A percentile compares a stretch with the other conserved stretches of the same genome.
These are phyloP conservation scores for Beris morrisii DNA, from an alignment of 2,888 invertebrate species.

Conservation along the genomic window DNA sequence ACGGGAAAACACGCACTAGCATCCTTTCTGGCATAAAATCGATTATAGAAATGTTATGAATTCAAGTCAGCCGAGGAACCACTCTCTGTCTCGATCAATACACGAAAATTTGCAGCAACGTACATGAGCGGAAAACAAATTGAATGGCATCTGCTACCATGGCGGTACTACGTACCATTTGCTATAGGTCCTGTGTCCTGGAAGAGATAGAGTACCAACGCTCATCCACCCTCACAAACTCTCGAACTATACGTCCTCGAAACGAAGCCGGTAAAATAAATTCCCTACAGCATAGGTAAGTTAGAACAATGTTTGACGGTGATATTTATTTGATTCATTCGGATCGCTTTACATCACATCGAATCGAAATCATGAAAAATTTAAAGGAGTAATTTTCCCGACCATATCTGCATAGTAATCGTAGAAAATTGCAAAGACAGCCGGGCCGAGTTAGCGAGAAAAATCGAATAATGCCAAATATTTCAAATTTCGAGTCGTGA, in stretches of 20 bases:
- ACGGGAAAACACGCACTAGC: too few relatives aligned
- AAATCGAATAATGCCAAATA: too few relatives aligned
- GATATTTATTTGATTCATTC: constrained; percentile 5
- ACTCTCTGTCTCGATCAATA: constrained; percentile 12
- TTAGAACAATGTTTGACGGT: too few relatives aligned
- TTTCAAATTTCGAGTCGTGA: background rate
- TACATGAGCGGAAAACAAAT: constrained; percentile 27
- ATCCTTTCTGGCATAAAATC: constrained; percentile 3
- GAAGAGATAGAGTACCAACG: background rate
- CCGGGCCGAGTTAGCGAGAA: too few relatives aligned
- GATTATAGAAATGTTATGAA: constrained; percentile 22
- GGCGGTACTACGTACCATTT: background rate
- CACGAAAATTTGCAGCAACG: constrained; percentile 11
- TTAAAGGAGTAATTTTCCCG: background rate
- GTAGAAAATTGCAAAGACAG: too few relatives aligned
- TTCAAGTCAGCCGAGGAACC: constrained; percentile 7
- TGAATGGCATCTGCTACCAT: constrained; percentile 20
- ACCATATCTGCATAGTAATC: too few relatives aligned
- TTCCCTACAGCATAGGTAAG: too few relatives aligned
- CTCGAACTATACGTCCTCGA: too few relatives aligned
- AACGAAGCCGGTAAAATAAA: too few relatives aligned
- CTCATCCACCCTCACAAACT: background rate
- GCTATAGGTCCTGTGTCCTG: background rate
- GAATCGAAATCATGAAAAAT: constrained; percentile 2
- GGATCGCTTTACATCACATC: constrained; percentile 3